phyloP scores from a whole-genome alignment of 2,797 vertebrate species.

The Natrix natrix region DNA sequence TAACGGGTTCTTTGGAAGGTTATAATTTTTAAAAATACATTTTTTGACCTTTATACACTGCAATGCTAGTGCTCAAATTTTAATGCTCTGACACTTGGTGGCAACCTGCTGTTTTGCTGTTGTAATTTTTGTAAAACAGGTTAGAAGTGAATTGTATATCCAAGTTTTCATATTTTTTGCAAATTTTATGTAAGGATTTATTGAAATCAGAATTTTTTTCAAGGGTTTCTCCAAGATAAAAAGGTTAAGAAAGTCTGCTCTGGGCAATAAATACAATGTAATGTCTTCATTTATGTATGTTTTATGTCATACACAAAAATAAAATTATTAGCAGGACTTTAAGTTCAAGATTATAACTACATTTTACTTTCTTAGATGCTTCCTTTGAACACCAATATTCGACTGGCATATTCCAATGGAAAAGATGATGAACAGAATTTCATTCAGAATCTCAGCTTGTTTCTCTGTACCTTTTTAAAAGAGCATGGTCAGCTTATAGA shows the following conservation, averaged over 20 bases:
- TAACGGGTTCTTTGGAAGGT: neutral
- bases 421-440: constrained; percentile 99
- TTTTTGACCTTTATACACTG: neutral
- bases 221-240: neutral
- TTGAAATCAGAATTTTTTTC: neutral
- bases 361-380: constrained; percentile 81
- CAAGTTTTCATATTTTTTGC: neutral
- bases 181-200: neutral
- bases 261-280: neutral
- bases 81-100: neutral
- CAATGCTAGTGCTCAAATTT: neutral
- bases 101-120: neutral
- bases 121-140: neutral
- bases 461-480: constrained; percentile 98
- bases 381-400: constrained; percentile 95
- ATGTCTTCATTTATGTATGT: neutral
- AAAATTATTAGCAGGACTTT: neutral
- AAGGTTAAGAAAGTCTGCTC: neutral
- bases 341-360: neutral
- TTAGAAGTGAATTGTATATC: neutral
- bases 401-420: constrained; percentile 92
- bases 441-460: constrained; percentile 97
- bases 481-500: constrained; percentile 95
- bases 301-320: neutral
- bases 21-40: neutral